Evolutionary conservation across 2,113 vertebrate species (phyloP).

Genomic region (Grammomys surdaster): DNA sequence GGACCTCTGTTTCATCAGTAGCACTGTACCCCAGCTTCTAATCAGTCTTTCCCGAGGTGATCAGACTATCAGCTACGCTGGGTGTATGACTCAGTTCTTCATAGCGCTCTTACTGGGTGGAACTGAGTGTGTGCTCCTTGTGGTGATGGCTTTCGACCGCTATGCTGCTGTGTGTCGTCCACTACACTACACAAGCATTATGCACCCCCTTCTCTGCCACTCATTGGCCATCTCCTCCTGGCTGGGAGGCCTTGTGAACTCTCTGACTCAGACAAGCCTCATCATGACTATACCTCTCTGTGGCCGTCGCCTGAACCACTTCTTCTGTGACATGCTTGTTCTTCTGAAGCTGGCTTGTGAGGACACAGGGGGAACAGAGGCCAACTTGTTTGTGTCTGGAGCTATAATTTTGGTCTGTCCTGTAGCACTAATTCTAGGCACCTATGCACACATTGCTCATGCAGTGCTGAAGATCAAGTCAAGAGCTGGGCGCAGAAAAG

Average conservation of each 20-base stretch:
- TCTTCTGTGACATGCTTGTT: constrained; percentile 70
- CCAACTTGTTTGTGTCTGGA: constrained; percentile 52
- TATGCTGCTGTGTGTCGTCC: constrained; percentile 20
- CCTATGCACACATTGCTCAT: constrained; percentile 39
- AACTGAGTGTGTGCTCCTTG: constrained; percentile 53
- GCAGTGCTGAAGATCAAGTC: constrained; percentile 59
- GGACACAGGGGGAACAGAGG: constrained; percentile 42
- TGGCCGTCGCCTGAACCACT: constrained; percentile 45
- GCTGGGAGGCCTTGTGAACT: constrained; percentile 46
- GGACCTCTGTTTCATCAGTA: background rate
- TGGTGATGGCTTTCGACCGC: constrained; percentile 51
- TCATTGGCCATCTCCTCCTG: constrained; percentile 25
- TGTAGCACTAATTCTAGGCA: constrained; percentile 54
- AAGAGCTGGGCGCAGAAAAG: constrained; percentile 28
- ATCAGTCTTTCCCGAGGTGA: background rate
- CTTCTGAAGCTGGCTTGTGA: constrained; percentile 67
- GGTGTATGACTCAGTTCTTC: constrained; percentile 25
- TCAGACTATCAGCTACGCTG: constrained; percentile 17
- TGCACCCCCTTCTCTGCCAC: constrained; percentile 39
- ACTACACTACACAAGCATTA: constrained; percentile 19
- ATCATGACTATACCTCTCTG: constrained; percentile 55
- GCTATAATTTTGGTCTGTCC: constrained; percentile 49
- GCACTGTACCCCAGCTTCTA: background rate
- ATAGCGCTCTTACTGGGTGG: background rate
- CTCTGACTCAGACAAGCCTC: constrained; percentile 54